A percentile compares a stretch with the other conserved stretches of the same genome.
These are phyloP conservation scores for Megaustenia siamemsis DNA, from an alignment of 2,888 invertebrate genomes.

Conservation along the genomic window DNA sequence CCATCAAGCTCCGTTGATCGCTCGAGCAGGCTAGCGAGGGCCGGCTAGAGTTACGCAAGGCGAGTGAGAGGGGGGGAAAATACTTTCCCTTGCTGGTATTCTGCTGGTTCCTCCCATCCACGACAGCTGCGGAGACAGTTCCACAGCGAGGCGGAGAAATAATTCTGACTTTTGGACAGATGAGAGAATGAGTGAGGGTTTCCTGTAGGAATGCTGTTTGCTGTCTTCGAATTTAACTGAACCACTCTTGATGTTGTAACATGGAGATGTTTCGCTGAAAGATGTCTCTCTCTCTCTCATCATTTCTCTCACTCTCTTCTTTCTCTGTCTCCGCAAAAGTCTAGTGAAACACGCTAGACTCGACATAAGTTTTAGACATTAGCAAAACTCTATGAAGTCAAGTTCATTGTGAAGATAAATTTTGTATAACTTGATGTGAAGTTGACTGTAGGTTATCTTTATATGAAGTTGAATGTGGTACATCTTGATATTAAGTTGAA, in stretches of 20 bases:
- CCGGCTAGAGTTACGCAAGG: slow-evolving; percentile 43
- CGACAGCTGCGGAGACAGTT: slow-evolving; percentile 30
- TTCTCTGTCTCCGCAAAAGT: too few species aligned
- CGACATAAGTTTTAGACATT: too few species aligned
- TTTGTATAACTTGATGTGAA: too few species aligned
- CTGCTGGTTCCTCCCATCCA: slow-evolving; percentile 11
- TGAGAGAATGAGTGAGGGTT: background rate
- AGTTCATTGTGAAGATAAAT: too few species aligned
- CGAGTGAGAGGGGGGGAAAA: slow-evolving; percentile 13
- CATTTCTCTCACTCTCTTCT: background rate
- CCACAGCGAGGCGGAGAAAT: slow-evolving; percentile 30
- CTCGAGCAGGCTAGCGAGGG: slow-evolving; percentile 31
- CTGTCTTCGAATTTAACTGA: background rate
- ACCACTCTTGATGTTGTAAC: background rate
- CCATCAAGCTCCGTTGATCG: slow-evolving; percentile 34
- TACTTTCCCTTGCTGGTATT: slow-evolving; percentile 30
- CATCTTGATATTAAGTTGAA: too few species aligned
- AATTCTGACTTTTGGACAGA: slow-evolving; percentile 38
- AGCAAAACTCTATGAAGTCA: too few species aligned
- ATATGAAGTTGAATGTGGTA: too few species aligned
- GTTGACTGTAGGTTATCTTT: too few species aligned
- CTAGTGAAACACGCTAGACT: too few species aligned
- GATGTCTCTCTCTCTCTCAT: background rate
- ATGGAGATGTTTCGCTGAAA: background rate
- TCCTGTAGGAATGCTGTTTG: background rate